Percentiles rank a stretch among this genome's conserved stretches.
These are phyloP conservation scores for Pimephales promelas DNA, from an alignment of 2,113 vertebrate genomes.

Conservation along the genomic window DNA sequence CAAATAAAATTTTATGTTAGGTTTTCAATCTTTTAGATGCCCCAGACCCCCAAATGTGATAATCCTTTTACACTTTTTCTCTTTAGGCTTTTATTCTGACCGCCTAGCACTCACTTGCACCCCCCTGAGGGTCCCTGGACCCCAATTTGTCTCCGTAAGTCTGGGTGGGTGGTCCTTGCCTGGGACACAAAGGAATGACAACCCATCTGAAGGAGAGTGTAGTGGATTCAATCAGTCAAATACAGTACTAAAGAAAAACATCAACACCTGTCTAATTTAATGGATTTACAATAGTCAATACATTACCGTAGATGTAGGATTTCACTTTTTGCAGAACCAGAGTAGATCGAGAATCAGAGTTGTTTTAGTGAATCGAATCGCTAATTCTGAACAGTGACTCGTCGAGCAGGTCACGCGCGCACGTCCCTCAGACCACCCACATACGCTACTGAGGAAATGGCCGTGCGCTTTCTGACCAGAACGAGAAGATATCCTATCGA, in stretches of 20 bases:
- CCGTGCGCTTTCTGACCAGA: conserved; percentile 51
- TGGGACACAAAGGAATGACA: background rate
- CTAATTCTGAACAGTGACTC: conserved; percentile 16
- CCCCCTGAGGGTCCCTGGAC: no score
- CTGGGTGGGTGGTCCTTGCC: conserved; percentile 18
- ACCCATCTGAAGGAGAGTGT: background rate
- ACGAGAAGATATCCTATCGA: conserved; percentile 32
- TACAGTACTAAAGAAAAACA: background rate
- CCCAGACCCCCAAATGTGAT: no score
- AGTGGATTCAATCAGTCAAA: background rate
- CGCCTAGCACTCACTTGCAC: no score
- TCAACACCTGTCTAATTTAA: background rate
- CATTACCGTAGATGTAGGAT: accelerated
- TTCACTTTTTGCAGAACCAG: background rate
- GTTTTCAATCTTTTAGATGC: no score
- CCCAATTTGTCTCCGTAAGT: background rate
- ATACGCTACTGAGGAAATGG: conserved; percentile 50
- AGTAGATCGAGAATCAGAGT: background rate
- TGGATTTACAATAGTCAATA: background rate
- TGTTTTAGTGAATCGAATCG: conserved; percentile 21
- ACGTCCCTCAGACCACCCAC: background rate
- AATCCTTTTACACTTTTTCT: no score
- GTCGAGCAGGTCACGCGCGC: conserved; percentile 15
- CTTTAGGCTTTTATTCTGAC: no score
- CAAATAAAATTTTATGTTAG: background rate